Evolutionary conservation across 2,797 vertebrate genomes (phyloP).

Genomic region (Periparus ater): DNA sequence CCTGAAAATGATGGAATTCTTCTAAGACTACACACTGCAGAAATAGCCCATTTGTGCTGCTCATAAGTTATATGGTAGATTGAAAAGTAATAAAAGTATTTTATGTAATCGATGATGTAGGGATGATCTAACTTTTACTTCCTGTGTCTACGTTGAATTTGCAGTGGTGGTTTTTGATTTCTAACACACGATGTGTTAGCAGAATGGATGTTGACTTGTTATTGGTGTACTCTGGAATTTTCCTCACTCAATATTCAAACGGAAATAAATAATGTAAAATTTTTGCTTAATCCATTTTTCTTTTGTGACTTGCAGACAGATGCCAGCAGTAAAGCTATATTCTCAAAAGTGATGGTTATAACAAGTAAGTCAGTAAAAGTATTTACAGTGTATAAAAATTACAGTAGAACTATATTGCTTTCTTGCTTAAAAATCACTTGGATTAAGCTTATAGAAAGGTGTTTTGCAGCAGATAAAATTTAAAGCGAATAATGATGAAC

Average conservation of each 20-base stretch:
- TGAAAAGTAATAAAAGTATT: not conserved
- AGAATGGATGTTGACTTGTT: not conserved
- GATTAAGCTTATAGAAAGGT: not conserved
- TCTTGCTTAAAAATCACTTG: not conserved
- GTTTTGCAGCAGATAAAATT: not conserved
- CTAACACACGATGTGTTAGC: not conserved
- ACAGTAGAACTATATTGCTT: not conserved
- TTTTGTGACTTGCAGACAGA: constrained; percentile 85
- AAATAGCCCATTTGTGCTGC: not conserved
- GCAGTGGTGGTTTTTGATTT: not conserved
- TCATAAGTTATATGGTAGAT: not conserved
- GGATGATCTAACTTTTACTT: not conserved
- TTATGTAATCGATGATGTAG: not conserved
- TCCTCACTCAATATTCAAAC: not conserved
- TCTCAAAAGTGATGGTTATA: constrained; percentile 99
- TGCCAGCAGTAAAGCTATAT: constrained; percentile 93
- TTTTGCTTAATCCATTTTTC: constrained; percentile 12
- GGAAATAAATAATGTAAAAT: not conserved
- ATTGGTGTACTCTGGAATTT: not conserved
- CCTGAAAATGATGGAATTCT: not conserved
- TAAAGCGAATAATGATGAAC: not conserved
- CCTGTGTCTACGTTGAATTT: not conserved
- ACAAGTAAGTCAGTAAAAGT: constrained; percentile 86
- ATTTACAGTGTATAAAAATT: not conserved
- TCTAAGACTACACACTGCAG: not conserved